A percentile compares a stretch with the other conserved stretches of the same genome.
phyloP scores from a whole-genome alignment of 2,797 vertebrate species.

The Sebastolobus alascanus region DNA sequence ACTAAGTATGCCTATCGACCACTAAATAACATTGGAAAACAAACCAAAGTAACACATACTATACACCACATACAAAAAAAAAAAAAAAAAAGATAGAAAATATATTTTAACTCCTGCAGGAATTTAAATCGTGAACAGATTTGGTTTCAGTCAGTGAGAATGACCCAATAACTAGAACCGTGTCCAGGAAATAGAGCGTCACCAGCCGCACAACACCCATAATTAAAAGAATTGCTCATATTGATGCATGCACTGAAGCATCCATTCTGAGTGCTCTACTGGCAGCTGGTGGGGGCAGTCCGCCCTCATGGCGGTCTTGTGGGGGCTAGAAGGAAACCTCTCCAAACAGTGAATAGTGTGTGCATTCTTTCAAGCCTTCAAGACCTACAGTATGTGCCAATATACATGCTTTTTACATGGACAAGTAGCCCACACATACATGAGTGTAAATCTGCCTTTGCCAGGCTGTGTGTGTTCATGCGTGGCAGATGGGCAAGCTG shows the following conservation, averaged over 20 bases:
- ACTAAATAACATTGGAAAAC: conserved; percentile 66
- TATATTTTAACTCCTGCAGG: conserved; percentile 69
- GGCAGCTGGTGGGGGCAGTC: conserved; percentile 70
- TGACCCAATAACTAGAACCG: conserved; percentile 82
- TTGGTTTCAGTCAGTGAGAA: conserved; percentile 69
- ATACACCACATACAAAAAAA: conserved; percentile 20
- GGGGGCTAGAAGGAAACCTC: conserved; percentile 61
- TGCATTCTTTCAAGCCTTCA: conserved; percentile 21
- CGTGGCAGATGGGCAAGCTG: conserved; percentile 63
- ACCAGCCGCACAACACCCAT: conserved; percentile 82
- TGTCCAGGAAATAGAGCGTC: conserved; percentile 80
- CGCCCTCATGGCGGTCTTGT: conserved; percentile 62
- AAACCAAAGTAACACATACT: conserved; percentile 49
- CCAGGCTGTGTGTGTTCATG: conserved; percentile 46
- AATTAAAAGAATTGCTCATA: conserved; percentile 86
- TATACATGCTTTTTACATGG: conserved; percentile 35
- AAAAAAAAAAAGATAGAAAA: conserved; percentile 35
- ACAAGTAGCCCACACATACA: conserved; percentile 37
- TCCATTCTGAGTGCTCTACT: conserved; percentile 74
- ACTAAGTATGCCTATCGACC: conserved; percentile 60
- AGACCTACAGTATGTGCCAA: conserved; percentile 20
- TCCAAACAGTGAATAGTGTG: conserved; percentile 45
- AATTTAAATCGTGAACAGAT: conserved; percentile 82
- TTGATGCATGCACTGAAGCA: conserved; percentile 80
- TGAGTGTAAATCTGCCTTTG: conserved; percentile 33